Conservation (phyloP, 2,113 vertebrate genomes). For the Xiphophorus maculatus region DNA sequence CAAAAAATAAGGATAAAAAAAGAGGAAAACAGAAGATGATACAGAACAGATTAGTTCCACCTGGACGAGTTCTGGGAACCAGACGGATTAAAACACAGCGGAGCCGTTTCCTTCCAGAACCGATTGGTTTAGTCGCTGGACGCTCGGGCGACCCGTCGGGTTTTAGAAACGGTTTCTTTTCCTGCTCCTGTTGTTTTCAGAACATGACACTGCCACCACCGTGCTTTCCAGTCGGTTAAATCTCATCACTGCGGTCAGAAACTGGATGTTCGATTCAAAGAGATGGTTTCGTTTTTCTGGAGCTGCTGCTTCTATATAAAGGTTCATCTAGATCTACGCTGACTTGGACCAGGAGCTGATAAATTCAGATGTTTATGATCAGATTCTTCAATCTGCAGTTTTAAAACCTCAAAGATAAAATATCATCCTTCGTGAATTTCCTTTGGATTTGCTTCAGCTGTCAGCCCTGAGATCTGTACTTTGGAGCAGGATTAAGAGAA, state of each 20-base stretch:
- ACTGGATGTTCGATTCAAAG: background rate
- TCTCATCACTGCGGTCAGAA: background rate
- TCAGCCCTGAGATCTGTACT: background rate
- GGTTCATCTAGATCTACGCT: background rate
- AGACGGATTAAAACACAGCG: background rate
- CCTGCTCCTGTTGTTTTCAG: background rate
- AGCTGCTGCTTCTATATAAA: background rate
- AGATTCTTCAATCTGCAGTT: background rate
- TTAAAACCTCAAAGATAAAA: background rate
- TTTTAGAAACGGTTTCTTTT: background rate
- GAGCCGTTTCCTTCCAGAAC: constrained; percentile 79
- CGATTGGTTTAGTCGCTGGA: constrained; percentile 94
- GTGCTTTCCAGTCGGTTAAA: background rate
- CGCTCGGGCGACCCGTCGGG: background rate
- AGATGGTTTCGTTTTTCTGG: background rate
- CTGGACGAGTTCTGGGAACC: constrained; percentile 11
- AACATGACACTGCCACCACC: background rate
- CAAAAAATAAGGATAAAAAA: background rate
- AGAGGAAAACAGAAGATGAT: constrained; percentile 1
- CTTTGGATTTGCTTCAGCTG: too few relatives aligned
- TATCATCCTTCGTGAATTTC: background rate
- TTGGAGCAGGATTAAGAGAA: background rate
- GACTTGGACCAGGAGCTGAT: background rate
- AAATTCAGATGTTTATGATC: background rate
- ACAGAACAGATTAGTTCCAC: constrained; percentile 44